Conservation (phyloP, 2,113 vertebrate genomes). For the Pampusana beccarii region DNA sequence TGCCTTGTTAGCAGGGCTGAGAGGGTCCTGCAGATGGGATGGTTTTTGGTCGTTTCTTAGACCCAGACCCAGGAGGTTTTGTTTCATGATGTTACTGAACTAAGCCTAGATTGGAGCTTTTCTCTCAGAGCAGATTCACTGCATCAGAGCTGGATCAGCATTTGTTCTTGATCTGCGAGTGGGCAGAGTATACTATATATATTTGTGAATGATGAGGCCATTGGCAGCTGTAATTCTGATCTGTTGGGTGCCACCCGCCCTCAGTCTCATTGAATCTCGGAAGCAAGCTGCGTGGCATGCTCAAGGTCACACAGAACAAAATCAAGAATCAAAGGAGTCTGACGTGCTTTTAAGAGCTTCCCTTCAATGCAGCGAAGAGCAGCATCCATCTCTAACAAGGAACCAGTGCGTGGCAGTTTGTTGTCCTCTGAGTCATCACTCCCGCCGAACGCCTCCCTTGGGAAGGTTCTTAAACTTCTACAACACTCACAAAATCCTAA, state of each 20-base stretch:
- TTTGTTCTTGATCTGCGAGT: background rate
- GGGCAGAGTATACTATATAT: background rate
- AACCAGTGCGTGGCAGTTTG: background rate
- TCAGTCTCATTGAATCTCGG: background rate
- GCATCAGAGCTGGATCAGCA: background rate
- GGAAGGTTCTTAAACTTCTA: slow-evolving; percentile 20
- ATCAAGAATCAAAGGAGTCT: background rate
- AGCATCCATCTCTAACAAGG: background rate
- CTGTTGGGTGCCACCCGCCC: background rate
- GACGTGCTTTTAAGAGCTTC: background rate
- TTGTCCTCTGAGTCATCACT: background rate
- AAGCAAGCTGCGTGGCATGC: background rate
- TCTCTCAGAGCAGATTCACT: background rate
- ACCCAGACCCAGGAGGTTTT: background rate
- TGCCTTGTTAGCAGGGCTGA: background rate
- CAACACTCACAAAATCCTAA: slow-evolving; percentile 20
- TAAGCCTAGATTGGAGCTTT: background rate
- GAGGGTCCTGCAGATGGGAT: background rate
- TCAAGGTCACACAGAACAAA: background rate
- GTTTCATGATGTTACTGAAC: background rate
- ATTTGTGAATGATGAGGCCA: background rate
- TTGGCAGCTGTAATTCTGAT: background rate
- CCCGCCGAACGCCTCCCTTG: background rate
- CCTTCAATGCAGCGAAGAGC: background rate
- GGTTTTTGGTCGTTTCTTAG: background rate